Evolutionary conservation across 1,140 invertebrate species (phyloP).

Genomic region (Calliopsis andreniformis): DNA sequence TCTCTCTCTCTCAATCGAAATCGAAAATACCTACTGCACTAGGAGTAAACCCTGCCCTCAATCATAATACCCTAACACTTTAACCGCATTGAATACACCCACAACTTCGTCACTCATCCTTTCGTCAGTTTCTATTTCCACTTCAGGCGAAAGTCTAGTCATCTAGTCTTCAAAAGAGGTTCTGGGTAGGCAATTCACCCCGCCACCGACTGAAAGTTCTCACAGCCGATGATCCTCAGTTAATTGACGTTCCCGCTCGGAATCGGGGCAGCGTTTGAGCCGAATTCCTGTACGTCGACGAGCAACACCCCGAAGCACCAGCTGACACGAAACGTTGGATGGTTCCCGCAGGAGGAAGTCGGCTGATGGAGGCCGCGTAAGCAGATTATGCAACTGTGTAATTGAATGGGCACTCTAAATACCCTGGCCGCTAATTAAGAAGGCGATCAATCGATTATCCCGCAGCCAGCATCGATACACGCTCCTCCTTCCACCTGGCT

Average conservation of each 20-base stretch:
- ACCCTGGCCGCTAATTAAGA: conserved; percentile 70
- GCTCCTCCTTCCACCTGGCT: conserved; percentile 37
- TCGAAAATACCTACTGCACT: no score
- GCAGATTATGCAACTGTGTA: conserved; percentile 72
- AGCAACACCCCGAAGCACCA: conserved; percentile 10
- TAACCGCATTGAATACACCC: no score
- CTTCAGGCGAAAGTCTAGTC: not conserved
- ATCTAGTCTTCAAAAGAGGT: not conserved
- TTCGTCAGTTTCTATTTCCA: not conserved
- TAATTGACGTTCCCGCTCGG: conserved; percentile 27
- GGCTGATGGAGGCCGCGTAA: conserved; percentile 45
- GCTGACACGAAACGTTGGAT: conserved; percentile 21
- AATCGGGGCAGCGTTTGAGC: conserved; percentile 16
- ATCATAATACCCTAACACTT: no score
- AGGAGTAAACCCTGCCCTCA: no score
- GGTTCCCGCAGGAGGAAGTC: conserved; percentile 3
- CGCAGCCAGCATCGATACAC: conserved; percentile 55
- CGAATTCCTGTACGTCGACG: conserved; percentile 23
- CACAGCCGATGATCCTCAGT: not conserved
- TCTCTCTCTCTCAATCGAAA: no score
- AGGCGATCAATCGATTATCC: conserved; percentile 75
- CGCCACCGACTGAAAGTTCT: not conserved
- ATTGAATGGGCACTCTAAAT: conserved; percentile 72
- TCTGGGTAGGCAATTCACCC: not conserved
- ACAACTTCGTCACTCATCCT: no score